These are phyloP conservation scores for Platycercus adscitus DNA, from an alignment of 2,113 vertebrate species.

Conservation along the genomic window DNA sequence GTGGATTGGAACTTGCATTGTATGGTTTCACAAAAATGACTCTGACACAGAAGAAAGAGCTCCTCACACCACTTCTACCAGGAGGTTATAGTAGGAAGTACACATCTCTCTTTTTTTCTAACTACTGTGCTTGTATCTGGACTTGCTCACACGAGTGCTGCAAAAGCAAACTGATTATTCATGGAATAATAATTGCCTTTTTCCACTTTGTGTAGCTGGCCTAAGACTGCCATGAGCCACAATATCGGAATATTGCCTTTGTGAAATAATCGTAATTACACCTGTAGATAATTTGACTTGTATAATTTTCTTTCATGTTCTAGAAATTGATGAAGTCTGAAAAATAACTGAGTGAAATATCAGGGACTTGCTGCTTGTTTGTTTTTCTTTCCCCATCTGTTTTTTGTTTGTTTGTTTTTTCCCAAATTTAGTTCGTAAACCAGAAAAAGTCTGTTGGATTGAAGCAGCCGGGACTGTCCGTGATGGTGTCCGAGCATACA, in stretches of 20 bases:
- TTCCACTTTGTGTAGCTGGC: not conserved
- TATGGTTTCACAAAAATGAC: not conserved
- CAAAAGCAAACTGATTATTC: not conserved
- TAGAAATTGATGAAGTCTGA: not conserved
- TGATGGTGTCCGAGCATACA: constrained; percentile 89
- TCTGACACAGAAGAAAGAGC: not conserved
- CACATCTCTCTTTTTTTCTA: not conserved
- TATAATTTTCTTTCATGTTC: not conserved
- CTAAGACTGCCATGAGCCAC: not conserved
- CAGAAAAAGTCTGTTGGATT: constrained; percentile 85
- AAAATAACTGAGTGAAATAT: not conserved
- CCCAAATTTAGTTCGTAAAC: constrained; percentile 83
- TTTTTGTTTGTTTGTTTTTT: not conserved
- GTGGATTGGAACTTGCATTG: not conserved
- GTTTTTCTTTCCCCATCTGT: not conserved
- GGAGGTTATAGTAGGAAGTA: not conserved
- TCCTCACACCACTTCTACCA: not conserved
- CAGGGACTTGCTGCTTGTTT: not conserved
- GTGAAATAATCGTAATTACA: not conserved
- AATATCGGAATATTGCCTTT: not conserved
- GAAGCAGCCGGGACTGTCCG: constrained; percentile 83
- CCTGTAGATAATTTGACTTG: not conserved
- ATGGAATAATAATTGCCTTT: not conserved
- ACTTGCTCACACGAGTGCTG: not conserved
- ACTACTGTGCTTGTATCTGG: not conserved